These are phyloP conservation scores for Dendrocopos noguchii DNA, from an alignment of 2,113 vertebrate genomes.

Conservation along the genomic window DNA sequence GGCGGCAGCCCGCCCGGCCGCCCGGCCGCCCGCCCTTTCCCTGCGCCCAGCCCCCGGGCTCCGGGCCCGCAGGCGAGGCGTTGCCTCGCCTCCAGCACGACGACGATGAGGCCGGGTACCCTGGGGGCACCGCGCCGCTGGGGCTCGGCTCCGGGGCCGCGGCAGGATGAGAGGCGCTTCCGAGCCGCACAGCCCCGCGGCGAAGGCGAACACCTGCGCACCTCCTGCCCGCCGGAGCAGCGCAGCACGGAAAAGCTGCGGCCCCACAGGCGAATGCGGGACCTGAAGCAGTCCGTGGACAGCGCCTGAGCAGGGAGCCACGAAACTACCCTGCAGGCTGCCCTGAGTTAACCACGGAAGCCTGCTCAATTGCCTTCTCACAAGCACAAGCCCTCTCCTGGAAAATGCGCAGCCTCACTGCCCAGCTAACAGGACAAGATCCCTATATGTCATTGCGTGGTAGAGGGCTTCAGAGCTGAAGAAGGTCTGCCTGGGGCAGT, in stretches of 20 bases:
- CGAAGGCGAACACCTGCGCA: background rate
- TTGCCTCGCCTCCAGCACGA: background rate
- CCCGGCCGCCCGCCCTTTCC: conserved; percentile 74
- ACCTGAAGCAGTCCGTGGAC: background rate
- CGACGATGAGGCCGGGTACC: background rate
- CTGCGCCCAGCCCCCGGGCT: conserved; percentile 52
- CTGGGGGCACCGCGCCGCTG: background rate
- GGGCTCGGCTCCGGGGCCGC: background rate
- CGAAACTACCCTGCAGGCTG: background rate
- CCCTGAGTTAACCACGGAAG: accelerated
- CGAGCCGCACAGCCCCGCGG: background rate
- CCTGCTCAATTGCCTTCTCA: background rate
- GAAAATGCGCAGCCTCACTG: accelerated
- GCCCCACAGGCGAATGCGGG: background rate
- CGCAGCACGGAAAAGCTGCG: accelerated
- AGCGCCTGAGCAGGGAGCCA: accelerated
- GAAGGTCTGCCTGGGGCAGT: background rate
- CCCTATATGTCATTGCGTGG: accelerated
- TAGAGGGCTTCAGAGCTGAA: background rate
- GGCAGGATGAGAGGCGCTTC: background rate
- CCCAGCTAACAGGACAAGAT: background rate
- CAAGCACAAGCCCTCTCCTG: background rate
- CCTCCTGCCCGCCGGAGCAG: conserved; percentile 9
- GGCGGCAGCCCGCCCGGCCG: conserved; percentile 80
- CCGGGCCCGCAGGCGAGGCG: conserved; percentile 33